Percentiles rank a stretch among this genome's conserved stretches.
Conservation (phyloP, 2,113 vertebrate genomes). For the Pteruthius melanotis region DNA sequence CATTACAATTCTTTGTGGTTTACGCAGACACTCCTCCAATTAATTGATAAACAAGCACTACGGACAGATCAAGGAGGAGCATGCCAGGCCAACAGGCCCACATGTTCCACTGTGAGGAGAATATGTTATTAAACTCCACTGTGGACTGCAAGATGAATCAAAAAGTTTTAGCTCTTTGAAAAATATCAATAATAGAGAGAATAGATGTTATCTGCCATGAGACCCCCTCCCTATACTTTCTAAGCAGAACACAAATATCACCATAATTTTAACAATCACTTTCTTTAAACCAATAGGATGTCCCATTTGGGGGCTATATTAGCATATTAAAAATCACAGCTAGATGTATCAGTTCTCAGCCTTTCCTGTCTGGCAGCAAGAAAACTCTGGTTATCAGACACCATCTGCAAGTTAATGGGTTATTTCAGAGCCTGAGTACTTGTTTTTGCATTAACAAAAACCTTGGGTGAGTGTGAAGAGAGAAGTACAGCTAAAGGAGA, state of each 20-base stretch:
- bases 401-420: background rate
- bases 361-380: background rate
- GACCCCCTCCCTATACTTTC: background rate
- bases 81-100: background rate
- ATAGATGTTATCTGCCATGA: background rate
- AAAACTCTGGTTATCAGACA: background rate
- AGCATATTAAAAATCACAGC: background rate
- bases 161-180: background rate
- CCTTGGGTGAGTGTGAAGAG: rapidly evolving
- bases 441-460: background rate
- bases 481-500: background rate
- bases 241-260: background rate
- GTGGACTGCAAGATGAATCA: background rate
- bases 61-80: background rate
- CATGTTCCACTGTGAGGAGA: background rate
- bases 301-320: background rate
- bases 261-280: background rate
- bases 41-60: background rate
- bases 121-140: background rate
- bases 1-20: background rate
- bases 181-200: background rate
- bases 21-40: background rate
- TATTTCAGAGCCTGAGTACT: background rate
- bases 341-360: background rate
- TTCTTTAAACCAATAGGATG: background rate